Evolutionary conservation across 2,797 vertebrate species (phyloP), one percentile per base, ranked within the genome.

Genomic region (Gymnodraco acuticeps): DNA sequence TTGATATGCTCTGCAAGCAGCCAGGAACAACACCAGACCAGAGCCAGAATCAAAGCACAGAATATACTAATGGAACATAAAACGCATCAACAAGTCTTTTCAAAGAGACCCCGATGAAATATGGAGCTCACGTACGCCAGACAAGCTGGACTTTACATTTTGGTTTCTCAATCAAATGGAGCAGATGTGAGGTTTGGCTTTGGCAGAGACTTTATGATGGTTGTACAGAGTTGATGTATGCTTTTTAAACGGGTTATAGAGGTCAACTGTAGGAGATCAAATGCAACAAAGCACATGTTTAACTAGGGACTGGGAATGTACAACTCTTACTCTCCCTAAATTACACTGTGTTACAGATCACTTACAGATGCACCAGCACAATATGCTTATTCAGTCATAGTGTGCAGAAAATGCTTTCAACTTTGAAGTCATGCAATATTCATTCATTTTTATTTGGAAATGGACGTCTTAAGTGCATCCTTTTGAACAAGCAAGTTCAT

Each of bases 21-120:
- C 89, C 90, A 90, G 85, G 54, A 92, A 87, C 77, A 91, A 90
- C 82, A 90, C 13, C 20, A 68, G 81, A 54, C 10, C 43, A 11
- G n/a, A 67, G 73, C 89, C 76, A 88, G 78, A 83, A 77, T 86
- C 71, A 77, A 79, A 86, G 74, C 63, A 87, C 55, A 33, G 33
- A 15, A 68, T 83, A 74, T 78, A 82, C 62, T 73, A 73, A 72
- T 64, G 69, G 81, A 84, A 90, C 78, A 87, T 78, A 76, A 90
- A 92, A 83, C 14, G 16, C 27, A 70, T 3, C 27, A 72, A 77
- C 56, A 66, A 82, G 73, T 87, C 78, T 79, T 75, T 75, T 82
- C 65, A 85, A 60, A 48, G 67, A 80, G 75, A 77, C 78, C 60
- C 68, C 83, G 68, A 86, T 73, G 87, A 78, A 80, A 88, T 51